Evolutionary conservation across 2,888 invertebrate species (phyloP).

Genomic region (Leptarthrus brevirostris): DNA sequence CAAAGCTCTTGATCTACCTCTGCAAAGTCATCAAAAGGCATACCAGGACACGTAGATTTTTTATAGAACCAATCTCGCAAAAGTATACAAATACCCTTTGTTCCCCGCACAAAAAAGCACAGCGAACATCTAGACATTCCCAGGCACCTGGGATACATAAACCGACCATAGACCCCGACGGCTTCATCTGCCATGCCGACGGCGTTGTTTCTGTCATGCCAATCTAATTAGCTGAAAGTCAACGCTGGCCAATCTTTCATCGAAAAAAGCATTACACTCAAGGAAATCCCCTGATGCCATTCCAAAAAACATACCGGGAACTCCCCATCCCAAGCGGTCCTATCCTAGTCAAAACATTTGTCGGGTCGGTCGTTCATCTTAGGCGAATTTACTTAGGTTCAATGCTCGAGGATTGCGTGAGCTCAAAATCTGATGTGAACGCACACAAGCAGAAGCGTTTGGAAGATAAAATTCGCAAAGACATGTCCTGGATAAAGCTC

Average conservation of each 20-base stretch:
- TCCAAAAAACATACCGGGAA: not conserved
- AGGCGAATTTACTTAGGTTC: conserved; percentile 46
- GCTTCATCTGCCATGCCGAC: conserved; percentile 40
- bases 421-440: conserved; percentile 47
- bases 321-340: not conserved
- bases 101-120: not conserved
- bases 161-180: conserved; percentile 36
- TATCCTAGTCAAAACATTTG: conserved; percentile 39
- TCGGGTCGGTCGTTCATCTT: conserved; percentile 47
- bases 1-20: too few relatives aligned
- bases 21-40: too few relatives aligned
- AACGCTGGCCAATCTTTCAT: conserved; percentile 32
- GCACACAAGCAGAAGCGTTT: conserved; percentile 29
- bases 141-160: conserved; percentile 29
- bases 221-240: conserved; percentile 45
- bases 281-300: conserved; percentile 35
- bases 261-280: conserved; percentile 11
- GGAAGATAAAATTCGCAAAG: conserved; percentile 34
- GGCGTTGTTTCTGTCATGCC: conserved; percentile 39
- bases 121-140: not conserved
- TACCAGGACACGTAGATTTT: too few relatives aligned
- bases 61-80: too few relatives aligned
- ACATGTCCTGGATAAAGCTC: not conserved
- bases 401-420: conserved; percentile 53
- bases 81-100: too few relatives aligned